Evolutionary conservation across 1,140 invertebrate genomes (phyloP), one percentile per base, ranked within the genome.

Genomic region (Onthophagus taurus): DNA sequence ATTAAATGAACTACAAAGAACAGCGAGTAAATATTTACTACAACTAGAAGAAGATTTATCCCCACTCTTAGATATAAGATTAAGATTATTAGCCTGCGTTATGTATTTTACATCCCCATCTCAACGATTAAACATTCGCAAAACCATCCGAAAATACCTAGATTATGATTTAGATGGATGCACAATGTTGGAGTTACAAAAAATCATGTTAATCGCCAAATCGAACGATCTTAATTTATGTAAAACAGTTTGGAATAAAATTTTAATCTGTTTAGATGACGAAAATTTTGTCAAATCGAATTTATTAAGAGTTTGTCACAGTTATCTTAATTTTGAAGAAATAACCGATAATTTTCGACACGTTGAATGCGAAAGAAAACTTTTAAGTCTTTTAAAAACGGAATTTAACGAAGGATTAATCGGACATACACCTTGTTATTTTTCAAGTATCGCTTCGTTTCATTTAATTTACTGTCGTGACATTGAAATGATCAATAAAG

Each of bases 301-400:
- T 29, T 45, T 58, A 12, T 56, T 72, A 14, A 45, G 63, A 47
- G 45, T 60, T 19, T 66, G 63, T 37, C 63, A 69, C 42, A 67
- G 63, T 16, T 76, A 76, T 47, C 67, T 74, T 57, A 63, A 68
- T 56, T 75, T 74, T 44, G 69, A 68, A 45, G 67, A 63, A 7
- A 69, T 72, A 45, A 49, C 72, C 4, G 60, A 64, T 9, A 66
- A 65, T 8, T 69, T 63, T 3, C 70, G 72, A 50, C 60, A 70
- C 47, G 34, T 49, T 1, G 43, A 56, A 3, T 55, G 75, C 34
- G 74, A 76, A 45, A 61, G 60, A 7, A 50, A 51, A 21, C 34
- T 74, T 4, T 56, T 64, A 31, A 52, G 58, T 9, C 34, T 65
- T 39, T 54, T 72, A 20, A 49, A 67, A 36, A 47, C 57, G 3